phyloP scores from a whole-genome alignment of 2,113 vertebrate species.

The Bos javanicus region DNA sequence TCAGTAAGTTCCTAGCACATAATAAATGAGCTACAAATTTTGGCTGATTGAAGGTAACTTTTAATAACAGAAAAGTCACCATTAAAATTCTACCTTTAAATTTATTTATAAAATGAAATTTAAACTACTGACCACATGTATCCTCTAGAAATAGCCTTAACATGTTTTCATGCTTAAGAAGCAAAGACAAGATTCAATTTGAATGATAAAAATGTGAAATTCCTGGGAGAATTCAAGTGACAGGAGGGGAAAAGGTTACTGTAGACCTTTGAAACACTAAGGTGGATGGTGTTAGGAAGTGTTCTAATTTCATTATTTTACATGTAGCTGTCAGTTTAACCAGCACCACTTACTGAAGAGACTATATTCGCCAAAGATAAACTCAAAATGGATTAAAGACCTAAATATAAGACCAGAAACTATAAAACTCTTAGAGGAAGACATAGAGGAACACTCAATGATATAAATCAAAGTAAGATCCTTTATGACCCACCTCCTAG shows the following conservation, averaged over 20 bases:
- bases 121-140: background rate
- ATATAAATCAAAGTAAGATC: background rate
- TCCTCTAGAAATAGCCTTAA: background rate
- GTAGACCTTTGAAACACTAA: background rate
- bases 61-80: background rate
- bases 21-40: background rate
- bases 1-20: background rate
- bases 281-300: background rate
- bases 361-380: background rate
- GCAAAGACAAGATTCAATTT: background rate
- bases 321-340: background rate
- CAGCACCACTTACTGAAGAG: background rate
- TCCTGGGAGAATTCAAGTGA: background rate
- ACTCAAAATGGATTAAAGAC: background rate
- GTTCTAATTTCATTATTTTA: background rate
- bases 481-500: background rate
- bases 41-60: background rate
- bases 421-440: background rate
- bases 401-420: background rate
- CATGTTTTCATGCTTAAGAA: background rate
- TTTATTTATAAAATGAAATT: background rate
- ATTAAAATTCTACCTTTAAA: background rate
- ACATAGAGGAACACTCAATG: background rate
- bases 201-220: constrained; percentile 16
- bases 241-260: background rate